phyloP scores from a whole-genome alignment of 2,113 vertebrate genomes.

The Ranitomeya imitator region DNA sequence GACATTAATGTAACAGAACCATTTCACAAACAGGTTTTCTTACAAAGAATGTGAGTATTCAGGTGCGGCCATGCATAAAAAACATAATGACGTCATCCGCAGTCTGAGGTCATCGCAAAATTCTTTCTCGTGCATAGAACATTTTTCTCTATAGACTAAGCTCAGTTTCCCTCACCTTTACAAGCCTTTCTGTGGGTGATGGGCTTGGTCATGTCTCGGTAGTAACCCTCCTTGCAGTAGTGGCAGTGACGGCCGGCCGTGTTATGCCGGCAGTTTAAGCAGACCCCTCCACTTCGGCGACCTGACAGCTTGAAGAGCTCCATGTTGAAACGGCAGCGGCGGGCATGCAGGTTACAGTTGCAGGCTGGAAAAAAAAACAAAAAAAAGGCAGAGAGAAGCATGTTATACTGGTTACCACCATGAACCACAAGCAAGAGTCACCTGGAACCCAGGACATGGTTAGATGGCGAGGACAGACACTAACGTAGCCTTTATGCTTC shows the following conservation, averaged over 20 bases:
- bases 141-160: background rate
- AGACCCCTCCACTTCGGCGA: constrained; percentile 92
- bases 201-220: constrained; percentile 91
- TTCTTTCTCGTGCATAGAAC: background rate
- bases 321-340: constrained; percentile 97
- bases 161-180: constrained; percentile 79
- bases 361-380: constrained; percentile 75
- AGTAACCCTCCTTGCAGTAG: constrained; percentile 97
- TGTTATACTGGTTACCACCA: background rate
- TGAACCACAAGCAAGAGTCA: background rate
- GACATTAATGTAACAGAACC: too few species aligned
- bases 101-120: background rate
- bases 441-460: background rate
- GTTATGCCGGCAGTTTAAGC: constrained; percentile 96
- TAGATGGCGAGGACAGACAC: background rate
- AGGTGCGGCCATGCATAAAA: background rate
- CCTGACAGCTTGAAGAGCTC: constrained; percentile 95
- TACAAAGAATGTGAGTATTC: background rate
- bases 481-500: too few species aligned
- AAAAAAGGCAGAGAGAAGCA: constrained; percentile 24
- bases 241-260: constrained; percentile 93
- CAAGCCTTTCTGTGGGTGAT: constrained; percentile 96
- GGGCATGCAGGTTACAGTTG: constrained; percentile 93
- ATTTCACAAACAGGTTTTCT: background rate
- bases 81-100: background rate